Evolutionary conservation across 2,113 vertebrate species (phyloP).

Genomic region (Hemiscyllium ocellatum): DNA sequence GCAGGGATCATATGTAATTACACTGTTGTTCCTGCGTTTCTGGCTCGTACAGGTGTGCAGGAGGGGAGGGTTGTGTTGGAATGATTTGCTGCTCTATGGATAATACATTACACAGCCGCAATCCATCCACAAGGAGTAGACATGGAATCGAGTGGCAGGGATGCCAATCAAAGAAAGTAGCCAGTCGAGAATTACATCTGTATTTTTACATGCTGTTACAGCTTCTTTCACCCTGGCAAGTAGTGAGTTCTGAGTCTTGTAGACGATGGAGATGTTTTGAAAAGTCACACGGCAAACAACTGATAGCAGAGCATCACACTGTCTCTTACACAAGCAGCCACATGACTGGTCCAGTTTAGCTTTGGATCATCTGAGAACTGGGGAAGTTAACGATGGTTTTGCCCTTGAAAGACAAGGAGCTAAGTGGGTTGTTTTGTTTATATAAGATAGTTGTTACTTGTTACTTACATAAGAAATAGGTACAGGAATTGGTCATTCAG

Average conservation of each 20-base stretch:
- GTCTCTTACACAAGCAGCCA: not conserved
- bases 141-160: not conserved
- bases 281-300: not conserved
- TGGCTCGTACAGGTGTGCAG: not conserved
- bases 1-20: not conserved
- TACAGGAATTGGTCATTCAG: too few relatives aligned
- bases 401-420: not conserved
- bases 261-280: not conserved
- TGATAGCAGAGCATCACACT: not conserved
- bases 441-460: not conserved
- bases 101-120: not conserved
- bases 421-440: not conserved
- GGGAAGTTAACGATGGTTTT: not conserved
- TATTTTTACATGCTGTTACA: not conserved
- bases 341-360: not conserved
- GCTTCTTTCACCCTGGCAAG: too few relatives aligned
- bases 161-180: not conserved
- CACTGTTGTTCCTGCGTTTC: not conserved
- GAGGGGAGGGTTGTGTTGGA: not conserved
- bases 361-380: not conserved
- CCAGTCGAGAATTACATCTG: not conserved
- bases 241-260: not conserved
- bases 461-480: not conserved
- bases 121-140: not conserved
- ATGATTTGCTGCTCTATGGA: not conserved